phyloP scores from a whole-genome alignment of 2,797 vertebrate genomes.

The Hydrophis major region DNA sequence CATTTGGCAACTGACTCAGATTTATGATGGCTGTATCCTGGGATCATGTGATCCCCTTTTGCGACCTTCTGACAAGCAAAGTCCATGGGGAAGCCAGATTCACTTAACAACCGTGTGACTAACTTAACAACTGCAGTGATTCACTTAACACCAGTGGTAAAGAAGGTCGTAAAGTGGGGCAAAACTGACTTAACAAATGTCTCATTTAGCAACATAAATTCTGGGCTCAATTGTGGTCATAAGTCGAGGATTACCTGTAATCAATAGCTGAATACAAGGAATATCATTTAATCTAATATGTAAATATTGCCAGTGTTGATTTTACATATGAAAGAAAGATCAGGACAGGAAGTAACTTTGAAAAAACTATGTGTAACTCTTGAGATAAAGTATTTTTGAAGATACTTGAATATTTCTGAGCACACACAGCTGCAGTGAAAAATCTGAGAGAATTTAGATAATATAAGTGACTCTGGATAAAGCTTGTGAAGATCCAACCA shows the following conservation, averaged over 20 bases:
- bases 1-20: no score
- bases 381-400: background rate
- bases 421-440: background rate
- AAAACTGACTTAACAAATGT: no score
- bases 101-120: no score
- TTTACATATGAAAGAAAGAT: background rate
- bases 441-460: background rate
- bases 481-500: background rate
- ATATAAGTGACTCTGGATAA: background rate
- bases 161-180: no score
- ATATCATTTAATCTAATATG: background rate
- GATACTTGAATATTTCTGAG: background rate
- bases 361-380: background rate
- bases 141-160: no score
- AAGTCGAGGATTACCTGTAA: background rate
- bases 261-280: background rate
- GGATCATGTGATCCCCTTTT: no score
- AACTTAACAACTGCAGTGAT: no score
- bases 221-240: no score
- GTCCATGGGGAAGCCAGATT: no score
- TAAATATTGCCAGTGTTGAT: background rate
- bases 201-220: no score
- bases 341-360: background rate
- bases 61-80: no score
- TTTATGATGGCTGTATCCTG: no score